phyloP scores from a whole-genome alignment of 2,797 vertebrate species.

The Rhinoraja longicauda region DNA sequence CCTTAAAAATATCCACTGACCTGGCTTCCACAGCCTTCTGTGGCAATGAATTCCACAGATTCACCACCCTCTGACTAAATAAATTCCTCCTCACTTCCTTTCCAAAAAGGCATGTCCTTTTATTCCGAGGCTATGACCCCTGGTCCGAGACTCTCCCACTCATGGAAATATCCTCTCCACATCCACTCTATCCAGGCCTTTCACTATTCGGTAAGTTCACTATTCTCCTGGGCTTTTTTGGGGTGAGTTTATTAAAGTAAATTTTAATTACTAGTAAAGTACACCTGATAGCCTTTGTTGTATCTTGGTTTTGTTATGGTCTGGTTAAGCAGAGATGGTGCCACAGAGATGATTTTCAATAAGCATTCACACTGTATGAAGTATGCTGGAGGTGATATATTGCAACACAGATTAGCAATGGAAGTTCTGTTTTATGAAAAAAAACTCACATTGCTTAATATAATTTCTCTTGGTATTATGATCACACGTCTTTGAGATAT shows the following conservation, averaged over 20 bases:
- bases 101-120: too few species aligned
- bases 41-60: too few species aligned
- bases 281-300: slow-evolving; percentile 91
- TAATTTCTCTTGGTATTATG: slow-evolving; percentile 35
- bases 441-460: slow-evolving; percentile 34
- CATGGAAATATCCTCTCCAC: too few species aligned
- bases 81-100: too few species aligned
- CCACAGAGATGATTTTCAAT: slow-evolving; percentile 80
- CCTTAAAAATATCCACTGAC: too few species aligned
- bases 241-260: slow-evolving; percentile 85
- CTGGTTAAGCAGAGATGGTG: slow-evolving; percentile 61
- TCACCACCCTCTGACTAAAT: too few species aligned
- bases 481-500: slow-evolving; percentile 27
- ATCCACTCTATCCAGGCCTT: too few species aligned
- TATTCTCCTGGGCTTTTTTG: slow-evolving; percentile 57
- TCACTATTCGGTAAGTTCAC: too few species aligned
- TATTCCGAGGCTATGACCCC: too few species aligned
- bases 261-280: slow-evolving; percentile 89
- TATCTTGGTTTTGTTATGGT: slow-evolving; percentile 58
- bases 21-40: too few species aligned
- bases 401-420: slow-evolving; percentile 56
- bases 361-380: slow-evolving; percentile 86
- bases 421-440: slow-evolving; percentile 36
- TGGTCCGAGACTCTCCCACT: too few species aligned
- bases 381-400: slow-evolving; percentile 94